Evolutionary conservation across 2,113 vertebrate species (phyloP).

Genomic region (Proteles cristata): DNA sequence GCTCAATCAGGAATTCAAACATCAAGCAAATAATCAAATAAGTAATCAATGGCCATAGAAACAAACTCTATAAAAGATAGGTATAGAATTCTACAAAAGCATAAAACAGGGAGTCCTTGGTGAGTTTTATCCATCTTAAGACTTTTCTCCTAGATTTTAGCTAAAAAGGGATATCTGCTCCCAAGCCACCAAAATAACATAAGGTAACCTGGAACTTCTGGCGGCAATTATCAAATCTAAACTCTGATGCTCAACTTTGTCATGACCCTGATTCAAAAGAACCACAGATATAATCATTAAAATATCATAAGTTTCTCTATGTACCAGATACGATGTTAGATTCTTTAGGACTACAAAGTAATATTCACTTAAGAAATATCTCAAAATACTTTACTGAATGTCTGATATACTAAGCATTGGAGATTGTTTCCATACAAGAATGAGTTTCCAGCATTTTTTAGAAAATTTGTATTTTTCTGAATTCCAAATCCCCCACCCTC

Average conservation of each 20-base stretch:
- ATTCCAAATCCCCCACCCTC: not conserved
- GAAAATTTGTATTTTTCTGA: not conserved
- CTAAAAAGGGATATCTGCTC: not conserved
- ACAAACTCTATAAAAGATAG: not conserved
- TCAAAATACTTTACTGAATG: not conserved
- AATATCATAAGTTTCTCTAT: not conserved
- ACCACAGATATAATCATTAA: not conserved
- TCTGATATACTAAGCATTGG: not conserved
- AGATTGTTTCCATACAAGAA: not conserved
- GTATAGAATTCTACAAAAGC: not conserved
- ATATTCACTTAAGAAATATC: not conserved
- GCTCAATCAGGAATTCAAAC: not conserved
- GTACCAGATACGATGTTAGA: not conserved
- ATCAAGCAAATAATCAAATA: not conserved
- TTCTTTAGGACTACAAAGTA: not conserved
- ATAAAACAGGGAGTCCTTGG: not conserved
- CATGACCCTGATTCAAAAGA: not conserved
- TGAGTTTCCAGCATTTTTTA: not conserved
- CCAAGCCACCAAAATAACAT: not conserved
- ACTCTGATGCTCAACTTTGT: conserved; percentile 1
- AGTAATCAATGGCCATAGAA: not conserved
- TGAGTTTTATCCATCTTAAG: not conserved
- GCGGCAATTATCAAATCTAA: conserved; percentile 24
- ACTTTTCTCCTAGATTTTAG: not conserved
- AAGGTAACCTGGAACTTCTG: conserved; percentile 11